Base-by-base conservation (phyloP, 2,797 vertebrate genomes). In the Otolemur crassicaudatus region DNA sequence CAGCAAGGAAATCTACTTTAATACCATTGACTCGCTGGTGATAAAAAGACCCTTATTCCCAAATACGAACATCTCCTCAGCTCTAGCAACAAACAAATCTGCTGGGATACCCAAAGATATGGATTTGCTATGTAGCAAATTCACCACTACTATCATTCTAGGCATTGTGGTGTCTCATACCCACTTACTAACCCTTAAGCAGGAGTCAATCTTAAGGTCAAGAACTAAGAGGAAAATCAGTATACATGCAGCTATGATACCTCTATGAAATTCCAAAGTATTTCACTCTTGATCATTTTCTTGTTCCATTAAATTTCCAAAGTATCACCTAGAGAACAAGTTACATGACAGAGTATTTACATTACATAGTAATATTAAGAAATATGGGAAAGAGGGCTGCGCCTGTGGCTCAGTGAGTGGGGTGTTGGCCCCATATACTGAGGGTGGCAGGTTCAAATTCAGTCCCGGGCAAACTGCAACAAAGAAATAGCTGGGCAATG, bases 71-170 rank as follows among this genome's bases (percentile, higher is more conserved):
- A 79, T 27, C 76, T 85, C 56, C 60, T 87, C 37, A 83, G 25
- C 63, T 91, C 53, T 96, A 73, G 56, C 56, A 95, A 49, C 46
- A 96, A 95, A 81, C n/a, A 89, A 79, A 83, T 61, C 79, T 95
- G 58, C 90, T 72, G 7, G 22, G 1, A 61, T 58, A 34, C 40
- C 92, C 27, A 87, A 92, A 93, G 72, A 72, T 9, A 19, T 86
- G 27, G n/a, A 49, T 63, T 91, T 94, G 29, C 40, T 5, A 3
- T 61, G 17, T 17, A 92, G 53, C 23, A 69, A 90, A 94, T 91
- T 65, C 82, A 72, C 34, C 70, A 25, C 29, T 69, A 85, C 17
- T 88, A 40, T 40, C 83, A 43, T 56, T 89, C 56, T 89, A 37
- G 69, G 22, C 75, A 85, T 65, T 37, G 72, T 23, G 70, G 49